These are phyloP conservation scores for Orthosia incerta DNA, from an alignment of 2,888 invertebrate species.

Conservation along the genomic window DNA sequence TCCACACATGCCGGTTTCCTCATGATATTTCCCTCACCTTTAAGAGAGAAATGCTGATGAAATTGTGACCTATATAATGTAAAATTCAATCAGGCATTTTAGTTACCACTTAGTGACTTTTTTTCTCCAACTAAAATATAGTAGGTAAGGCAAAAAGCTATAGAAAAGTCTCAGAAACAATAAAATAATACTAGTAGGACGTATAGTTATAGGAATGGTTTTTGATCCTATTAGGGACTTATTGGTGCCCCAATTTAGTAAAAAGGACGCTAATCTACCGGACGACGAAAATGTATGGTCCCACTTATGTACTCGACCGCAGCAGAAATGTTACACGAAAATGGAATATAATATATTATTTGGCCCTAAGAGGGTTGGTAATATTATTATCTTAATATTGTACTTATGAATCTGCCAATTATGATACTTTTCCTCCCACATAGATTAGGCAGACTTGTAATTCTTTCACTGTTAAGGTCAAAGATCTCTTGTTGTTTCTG, in stretches of 20 bases:
- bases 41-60: too few species aligned
- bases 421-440: background rate
- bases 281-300: slow-evolving; percentile 23
- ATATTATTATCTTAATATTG: slow-evolving; percentile 4
- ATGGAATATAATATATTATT: slow-evolving; percentile 41
- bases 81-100: too few species aligned
- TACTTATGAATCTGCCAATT: slow-evolving; percentile 10
- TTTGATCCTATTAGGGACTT: slow-evolving; percentile 42
- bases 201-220: slow-evolving; percentile 12
- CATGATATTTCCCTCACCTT: too few species aligned
- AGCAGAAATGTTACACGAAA: slow-evolving; percentile 14
- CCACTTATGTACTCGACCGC: slow-evolving; percentile 28
- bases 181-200: background rate
- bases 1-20: too few species aligned
- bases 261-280: slow-evolving; percentile 44
- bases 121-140: too few species aligned
- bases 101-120: too few species aligned
- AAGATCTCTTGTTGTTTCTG: background rate
- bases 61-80: too few species aligned
- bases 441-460: background rate
- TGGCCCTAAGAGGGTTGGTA: slow-evolving; percentile 1
- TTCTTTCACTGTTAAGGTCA: background rate
- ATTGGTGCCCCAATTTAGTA: slow-evolving; percentile 38
- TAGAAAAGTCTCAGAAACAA: background rate
- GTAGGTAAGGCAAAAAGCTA: too few species aligned